phyloP scores from a whole-genome alignment of 1,140 invertebrate genomes.

The Anoplolepis gracilipes region DNA sequence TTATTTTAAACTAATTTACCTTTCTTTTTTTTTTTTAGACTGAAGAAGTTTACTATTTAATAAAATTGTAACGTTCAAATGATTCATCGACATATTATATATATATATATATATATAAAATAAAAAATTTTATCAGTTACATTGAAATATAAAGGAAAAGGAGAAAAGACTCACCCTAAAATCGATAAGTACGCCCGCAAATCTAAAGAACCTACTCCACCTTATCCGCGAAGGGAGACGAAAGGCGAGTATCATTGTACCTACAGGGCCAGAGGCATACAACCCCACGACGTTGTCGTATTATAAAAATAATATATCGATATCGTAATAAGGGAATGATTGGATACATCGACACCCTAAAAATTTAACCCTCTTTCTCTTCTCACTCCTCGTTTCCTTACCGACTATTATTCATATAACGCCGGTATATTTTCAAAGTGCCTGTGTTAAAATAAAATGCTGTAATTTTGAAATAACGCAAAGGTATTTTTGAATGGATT shows the following conservation, averaged over 20 bases:
- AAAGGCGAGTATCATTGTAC: constrained; percentile 11
- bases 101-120: not conserved
- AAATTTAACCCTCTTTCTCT: constrained; percentile 55
- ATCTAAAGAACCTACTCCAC: constrained; percentile 28
- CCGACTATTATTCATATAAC: constrained; percentile 72
- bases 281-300: constrained; percentile 43
- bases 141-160: constrained; percentile 19
- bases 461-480: constrained; percentile 72
- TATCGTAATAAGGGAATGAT: constrained; percentile 85
- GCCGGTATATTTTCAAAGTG: constrained; percentile 77
- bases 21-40: not conserved
- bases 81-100: not conserved
- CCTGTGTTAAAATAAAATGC: no score
- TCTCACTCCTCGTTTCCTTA: constrained; percentile 31
- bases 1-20: not conserved
- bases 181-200: constrained; percentile 41
- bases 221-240: constrained; percentile 32
- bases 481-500: constrained; percentile 49
- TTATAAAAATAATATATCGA: constrained; percentile 84
- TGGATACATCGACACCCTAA: constrained; percentile 77
- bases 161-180: constrained; percentile 4
- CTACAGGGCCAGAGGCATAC: constrained; percentile 2
- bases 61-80: not conserved
- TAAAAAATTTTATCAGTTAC: not conserved
- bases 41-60: not conserved